Conservation (phyloP, 2,888 invertebrate species). For the Drosophila dives region DNA sequence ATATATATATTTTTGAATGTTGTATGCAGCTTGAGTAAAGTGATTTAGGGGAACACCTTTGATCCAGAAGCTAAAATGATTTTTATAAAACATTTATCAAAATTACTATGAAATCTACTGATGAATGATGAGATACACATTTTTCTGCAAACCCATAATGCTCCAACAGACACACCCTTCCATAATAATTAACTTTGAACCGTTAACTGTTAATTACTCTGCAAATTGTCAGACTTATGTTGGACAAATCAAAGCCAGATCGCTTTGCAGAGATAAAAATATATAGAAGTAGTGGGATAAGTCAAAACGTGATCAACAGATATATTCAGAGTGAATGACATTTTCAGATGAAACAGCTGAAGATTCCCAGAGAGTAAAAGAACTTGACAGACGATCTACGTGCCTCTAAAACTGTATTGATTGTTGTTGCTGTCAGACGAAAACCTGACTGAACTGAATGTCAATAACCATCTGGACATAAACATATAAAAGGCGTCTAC, state of each 20-base stretch:
- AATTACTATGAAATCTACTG: not conserved
- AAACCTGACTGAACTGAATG: constrained; percentile 58
- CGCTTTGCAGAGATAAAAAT: not conserved
- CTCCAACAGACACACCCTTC: constrained; percentile 38
- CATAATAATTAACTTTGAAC: not conserved
- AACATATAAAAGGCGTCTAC: constrained; percentile 59
- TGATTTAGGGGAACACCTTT: constrained; percentile 25
- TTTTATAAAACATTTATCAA: constrained; percentile 38
- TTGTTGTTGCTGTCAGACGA: too few species aligned
- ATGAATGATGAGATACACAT: constrained; percentile 9
- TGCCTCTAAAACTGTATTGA: constrained; percentile 6
- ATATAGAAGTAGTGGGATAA: constrained; percentile 9
- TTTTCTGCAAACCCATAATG: not conserved
- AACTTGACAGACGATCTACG: constrained; percentile 48
- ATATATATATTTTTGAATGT: not conserved
- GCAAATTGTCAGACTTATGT: constrained; percentile 18
- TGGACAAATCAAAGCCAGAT: constrained; percentile 33
- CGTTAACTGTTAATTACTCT: constrained; percentile 38
- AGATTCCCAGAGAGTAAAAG: constrained; percentile 18
- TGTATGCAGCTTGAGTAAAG: constrained; percentile 6
- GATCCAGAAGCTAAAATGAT: not conserved
- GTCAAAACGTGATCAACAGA: constrained; percentile 36
- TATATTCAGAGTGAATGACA: constrained; percentile 65
- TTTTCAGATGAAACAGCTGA: constrained; percentile 40
- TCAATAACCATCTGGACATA: constrained; percentile 33